phyloP scores from a whole-genome alignment of 2,797 vertebrate species.

The Cyprinella venusta region DNA sequence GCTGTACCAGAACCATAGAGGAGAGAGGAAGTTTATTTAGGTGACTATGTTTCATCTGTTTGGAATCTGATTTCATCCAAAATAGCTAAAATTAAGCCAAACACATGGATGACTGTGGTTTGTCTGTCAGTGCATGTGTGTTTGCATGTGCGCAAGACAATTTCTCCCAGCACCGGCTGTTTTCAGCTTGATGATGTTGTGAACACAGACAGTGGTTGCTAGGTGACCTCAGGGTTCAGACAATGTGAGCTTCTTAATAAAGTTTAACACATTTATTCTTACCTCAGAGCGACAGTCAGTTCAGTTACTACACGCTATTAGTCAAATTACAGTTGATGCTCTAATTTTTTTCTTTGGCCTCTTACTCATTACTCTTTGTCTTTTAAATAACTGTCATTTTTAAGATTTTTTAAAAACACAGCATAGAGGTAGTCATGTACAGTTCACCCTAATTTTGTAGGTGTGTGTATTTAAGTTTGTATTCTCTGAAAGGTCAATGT shows the following conservation, averaged over 20 bases:
- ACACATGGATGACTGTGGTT: not conserved
- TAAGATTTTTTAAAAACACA: not conserved
- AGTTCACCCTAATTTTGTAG: not conserved
- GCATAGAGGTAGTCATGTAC: not conserved
- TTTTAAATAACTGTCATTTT: not conserved
- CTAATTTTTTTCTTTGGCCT: not conserved
- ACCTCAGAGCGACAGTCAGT: conserved; percentile 44
- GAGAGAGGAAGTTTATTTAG: conserved; percentile 1
- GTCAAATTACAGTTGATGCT: conserved; percentile 43
- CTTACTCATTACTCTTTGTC: not conserved
- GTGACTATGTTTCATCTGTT: conserved; percentile 18
- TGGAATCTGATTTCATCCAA: conserved; percentile 25
- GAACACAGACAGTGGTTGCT: conserved; percentile 73
- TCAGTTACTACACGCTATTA: not conserved
- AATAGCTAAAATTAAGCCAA: conserved; percentile 20
- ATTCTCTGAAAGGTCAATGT: not conserved
- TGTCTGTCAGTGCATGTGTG: conserved; percentile 18
- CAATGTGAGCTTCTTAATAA: conserved; percentile 59
- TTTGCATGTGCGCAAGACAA: conserved; percentile 23
- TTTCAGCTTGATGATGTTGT: conserved; percentile 71
- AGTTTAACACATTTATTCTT: conserved; percentile 68
- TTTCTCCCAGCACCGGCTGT: conserved; percentile 54
- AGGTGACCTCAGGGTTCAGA: conserved; percentile 62
- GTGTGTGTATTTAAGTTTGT: not conserved
- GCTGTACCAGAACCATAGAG: not conserved